phyloP scores from a whole-genome alignment of 2,797 vertebrate genomes.

The Schizopygopsis malacanthus region DNA sequence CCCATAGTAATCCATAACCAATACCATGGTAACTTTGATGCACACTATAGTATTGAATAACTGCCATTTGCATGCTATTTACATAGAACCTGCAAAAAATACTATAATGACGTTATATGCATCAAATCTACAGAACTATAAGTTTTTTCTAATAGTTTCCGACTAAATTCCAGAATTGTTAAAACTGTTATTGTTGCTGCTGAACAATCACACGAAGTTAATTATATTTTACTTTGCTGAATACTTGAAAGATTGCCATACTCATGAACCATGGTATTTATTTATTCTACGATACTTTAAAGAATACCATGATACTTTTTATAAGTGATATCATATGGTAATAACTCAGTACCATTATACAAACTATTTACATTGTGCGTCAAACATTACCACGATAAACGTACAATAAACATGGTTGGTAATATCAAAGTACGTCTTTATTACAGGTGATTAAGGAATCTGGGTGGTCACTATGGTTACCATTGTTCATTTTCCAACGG shows the following conservation, averaged over 20 bases:
- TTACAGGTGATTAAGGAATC: background rate
- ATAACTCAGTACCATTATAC: background rate
- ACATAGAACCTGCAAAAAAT: background rate
- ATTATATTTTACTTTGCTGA: background rate
- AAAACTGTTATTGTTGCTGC: background rate
- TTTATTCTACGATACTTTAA: background rate
- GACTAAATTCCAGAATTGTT: background rate
- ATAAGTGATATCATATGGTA: background rate
- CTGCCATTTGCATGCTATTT: background rate
- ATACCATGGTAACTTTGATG: background rate
- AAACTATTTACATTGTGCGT: background rate
- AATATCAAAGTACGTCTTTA: background rate
- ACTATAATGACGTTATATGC: background rate
- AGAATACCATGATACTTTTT: too few relatives aligned
- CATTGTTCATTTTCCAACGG: background rate
- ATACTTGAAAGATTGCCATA: background rate
- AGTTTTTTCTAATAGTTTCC: background rate
- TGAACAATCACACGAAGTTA: background rate
- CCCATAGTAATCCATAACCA: background rate
- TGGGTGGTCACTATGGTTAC: background rate
- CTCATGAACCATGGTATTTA: background rate
- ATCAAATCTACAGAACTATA: background rate
- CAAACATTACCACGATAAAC: background rate
- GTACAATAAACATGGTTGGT: background rate
- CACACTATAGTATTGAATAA: background rate